A percentile compares a stretch with the other conserved stretches of the same genome.
Evolutionary conservation across 2,888 invertebrate species (phyloP).

Genomic region (Drosophila fulvimacula): DNA sequence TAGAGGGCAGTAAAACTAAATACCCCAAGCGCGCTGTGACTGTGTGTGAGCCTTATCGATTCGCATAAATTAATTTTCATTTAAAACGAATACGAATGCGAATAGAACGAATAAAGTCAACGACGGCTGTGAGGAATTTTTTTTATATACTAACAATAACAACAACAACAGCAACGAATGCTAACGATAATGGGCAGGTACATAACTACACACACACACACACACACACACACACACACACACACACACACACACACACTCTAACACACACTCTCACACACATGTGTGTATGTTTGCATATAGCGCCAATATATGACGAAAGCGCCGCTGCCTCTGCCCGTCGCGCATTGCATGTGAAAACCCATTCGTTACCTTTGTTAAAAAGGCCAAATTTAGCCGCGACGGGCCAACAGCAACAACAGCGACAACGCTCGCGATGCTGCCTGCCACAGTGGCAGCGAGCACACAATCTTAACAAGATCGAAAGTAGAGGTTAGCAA

Average conservation of each 20-base stretch:
- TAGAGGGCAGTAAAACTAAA: slow-evolving; percentile 34
- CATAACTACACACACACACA: slow-evolving; percentile 38
- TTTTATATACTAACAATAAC: slow-evolving; percentile 35
- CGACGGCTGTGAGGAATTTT: slow-evolving; percentile 53
- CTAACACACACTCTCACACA: too few species aligned
- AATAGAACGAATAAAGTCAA: slow-evolving; percentile 69
- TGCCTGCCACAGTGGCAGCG: slow-evolving; percentile 36
- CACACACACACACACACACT: slow-evolving; percentile 25
- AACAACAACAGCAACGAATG: slow-evolving; percentile 33
- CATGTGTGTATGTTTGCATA: slow-evolving; percentile 37
- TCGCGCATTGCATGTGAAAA: slow-evolving; percentile 73
- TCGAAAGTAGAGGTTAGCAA: not conserved
- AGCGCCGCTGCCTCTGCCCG: slow-evolving; percentile 44
- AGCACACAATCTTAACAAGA: not conserved
- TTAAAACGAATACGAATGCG: slow-evolving; percentile 75
- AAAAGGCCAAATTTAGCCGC: slow-evolving; percentile 67
- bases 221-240: slow-evolving; percentile 35
- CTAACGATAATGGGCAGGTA: slow-evolving; percentile 59
- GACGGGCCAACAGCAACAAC: slow-evolving; percentile 29
- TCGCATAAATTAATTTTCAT: slow-evolving; percentile 79
- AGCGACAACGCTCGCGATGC: slow-evolving; percentile 16
- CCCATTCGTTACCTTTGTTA: slow-evolving; percentile 68
- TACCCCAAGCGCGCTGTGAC: slow-evolving; percentile 6
- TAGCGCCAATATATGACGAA: slow-evolving; percentile 72
- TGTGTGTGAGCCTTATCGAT: slow-evolving; percentile 66